A percentile compares a stretch with the other conserved stretches of the same genome.
phyloP scores from a whole-genome alignment of 2,888 invertebrate genomes.

The Orthosia gothica region DNA sequence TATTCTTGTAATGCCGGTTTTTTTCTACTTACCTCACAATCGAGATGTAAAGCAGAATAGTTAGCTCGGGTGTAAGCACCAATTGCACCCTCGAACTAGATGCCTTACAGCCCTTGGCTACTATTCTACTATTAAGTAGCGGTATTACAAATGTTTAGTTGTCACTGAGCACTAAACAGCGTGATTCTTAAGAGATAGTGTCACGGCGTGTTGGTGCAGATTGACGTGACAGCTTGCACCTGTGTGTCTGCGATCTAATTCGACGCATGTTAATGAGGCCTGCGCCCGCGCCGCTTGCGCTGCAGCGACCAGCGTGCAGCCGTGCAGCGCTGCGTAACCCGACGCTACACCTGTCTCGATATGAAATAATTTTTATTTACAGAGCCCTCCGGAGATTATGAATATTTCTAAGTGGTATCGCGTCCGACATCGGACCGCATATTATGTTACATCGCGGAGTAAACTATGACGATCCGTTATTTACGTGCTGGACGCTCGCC shows the following conservation, averaged over 20 bases:
- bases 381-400: conserved; percentile 87
- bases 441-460: conserved; percentile 84
- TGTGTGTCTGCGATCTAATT: conserved; percentile 83
- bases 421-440: conserved; percentile 82
- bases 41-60: no score
- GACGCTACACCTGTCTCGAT: conserved; percentile 89
- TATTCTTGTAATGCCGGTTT: no score
- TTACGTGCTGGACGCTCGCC: conserved; percentile 73
- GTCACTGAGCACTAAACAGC: conserved; percentile 80
- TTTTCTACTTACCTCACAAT: no score
- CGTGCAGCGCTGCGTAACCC: conserved; percentile 80
- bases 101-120: no score
- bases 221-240: conserved; percentile 85
- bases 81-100: no score
- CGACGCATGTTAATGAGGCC: conserved; percentile 84
- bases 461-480: conserved; percentile 84
- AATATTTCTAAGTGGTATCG: conserved; percentile 87
- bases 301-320: conserved; percentile 44
- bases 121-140: no score
- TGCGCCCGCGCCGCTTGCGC: conserved; percentile 52
- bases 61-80: no score
- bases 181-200: conserved; percentile 85
- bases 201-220: conserved; percentile 78
- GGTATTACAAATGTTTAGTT: conserved; percentile 73
- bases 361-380: conserved; percentile 89